Evolutionary conservation across 1,140 invertebrate species (phyloP), one percentile per base, ranked within the genome.

Genomic region (Rhopalosiphum padi): DNA sequence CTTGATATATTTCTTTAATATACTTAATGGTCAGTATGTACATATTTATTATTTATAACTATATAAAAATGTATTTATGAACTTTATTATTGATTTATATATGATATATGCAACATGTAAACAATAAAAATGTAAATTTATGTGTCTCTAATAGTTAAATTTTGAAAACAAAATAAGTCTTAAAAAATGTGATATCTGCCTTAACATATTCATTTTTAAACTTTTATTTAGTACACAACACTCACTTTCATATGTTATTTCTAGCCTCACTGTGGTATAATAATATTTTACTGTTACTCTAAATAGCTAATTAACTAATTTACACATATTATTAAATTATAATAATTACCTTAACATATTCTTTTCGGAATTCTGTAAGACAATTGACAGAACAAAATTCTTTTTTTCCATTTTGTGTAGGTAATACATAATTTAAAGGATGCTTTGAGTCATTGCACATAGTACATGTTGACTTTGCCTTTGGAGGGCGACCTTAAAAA

Each of bases 351-450:
- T 98, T 97, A 94, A 97, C 97, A 94, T 98, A 98, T 35, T 97
- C 98, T 95, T 98, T 98, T 87, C 98, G 96, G 95, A 98, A 99
- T 96, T 98, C 97, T 18, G 97, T 97, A 41, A 99, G 96, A 95
- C 98, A 99, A 37, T 97, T 97, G 95, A 98, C 97, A 0, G 98
- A 98, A 95, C 98, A 99, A 95, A 99, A 99, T 95, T 98, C 98
- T 95, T 98, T 98, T 95, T 98, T 98, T 23, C 98, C 97, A 95
- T 98, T 97, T 94, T 97, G 97, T 0, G 97, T 98, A 11, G 98
- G 98, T 89, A 98, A 95, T 83, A 98, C 97, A 95, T 98, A 98
- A 94, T 98, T 98, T 37, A 98, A 95, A 2, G 97, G 97, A 88
- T 97, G 96, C 95, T 98, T 98, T 85, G 96, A 96, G 95, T 98